phyloP scores from a whole-genome alignment of 37 sponge, comb jelly and placozoan species.

The Dysidea cf. avara region DNA sequence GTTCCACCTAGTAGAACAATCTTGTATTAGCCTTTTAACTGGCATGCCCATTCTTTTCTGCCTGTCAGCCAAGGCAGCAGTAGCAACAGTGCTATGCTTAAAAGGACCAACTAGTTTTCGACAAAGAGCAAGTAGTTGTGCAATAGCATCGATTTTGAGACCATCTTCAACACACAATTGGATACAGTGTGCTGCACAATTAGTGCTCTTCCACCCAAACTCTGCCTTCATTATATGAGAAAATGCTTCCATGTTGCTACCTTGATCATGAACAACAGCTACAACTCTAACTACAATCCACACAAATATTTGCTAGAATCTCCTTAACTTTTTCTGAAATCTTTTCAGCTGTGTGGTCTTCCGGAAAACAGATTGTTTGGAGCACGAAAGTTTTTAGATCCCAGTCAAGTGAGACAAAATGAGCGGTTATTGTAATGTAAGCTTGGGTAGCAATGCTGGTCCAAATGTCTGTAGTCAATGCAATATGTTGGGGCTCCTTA shows the following conservation, averaged over 20 bases:
- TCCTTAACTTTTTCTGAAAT: conserved; percentile 7
- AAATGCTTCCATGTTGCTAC: conserved; percentile 2
- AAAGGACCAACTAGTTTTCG: too few species aligned
- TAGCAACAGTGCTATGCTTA: too few species aligned
- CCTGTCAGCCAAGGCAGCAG: too few species aligned
- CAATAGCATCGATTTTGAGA: too few species aligned
- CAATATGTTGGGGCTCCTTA: background rate
- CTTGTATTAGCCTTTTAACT: too few species aligned
- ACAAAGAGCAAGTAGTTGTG: too few species aligned
- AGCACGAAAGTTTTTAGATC: background rate
- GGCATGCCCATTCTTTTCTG: too few species aligned
- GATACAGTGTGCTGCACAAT: conserved; percentile 13
- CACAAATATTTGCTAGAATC: background rate
- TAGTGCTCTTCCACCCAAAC: background rate
- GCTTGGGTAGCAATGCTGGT: conserved; percentile 23
- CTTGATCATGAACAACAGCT: conserved; percentile 22
- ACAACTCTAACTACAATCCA: background rate
- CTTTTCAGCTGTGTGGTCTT: conserved; percentile 12
- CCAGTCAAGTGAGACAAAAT: conserved; percentile 21
- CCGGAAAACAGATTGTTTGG: background rate
- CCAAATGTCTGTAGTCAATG: conserved; percentile 33
- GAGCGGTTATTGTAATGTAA: conserved; percentile 10
- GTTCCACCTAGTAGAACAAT: too few species aligned
- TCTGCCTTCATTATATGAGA: conserved; percentile 1
- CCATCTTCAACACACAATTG: conserved; percentile 12